Evolutionary conservation across 1,140 invertebrate genomes (phyloP).

Genomic region (Branchinecta lynchi): DNA sequence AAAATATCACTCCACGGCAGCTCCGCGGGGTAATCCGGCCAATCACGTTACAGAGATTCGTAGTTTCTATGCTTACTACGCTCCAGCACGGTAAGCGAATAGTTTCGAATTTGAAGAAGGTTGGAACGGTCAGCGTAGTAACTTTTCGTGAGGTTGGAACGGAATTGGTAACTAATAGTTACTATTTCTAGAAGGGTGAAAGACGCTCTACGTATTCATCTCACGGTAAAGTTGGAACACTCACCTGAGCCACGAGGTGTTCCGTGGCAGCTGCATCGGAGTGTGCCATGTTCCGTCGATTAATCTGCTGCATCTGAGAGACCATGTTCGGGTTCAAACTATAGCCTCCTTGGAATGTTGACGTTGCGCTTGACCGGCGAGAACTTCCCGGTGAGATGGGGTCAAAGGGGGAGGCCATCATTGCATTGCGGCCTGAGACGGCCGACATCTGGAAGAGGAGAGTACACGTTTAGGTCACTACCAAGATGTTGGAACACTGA

Average conservation of each 20-base stretch:
- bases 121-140: too few species aligned
- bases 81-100: too few species aligned
- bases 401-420: conserved; percentile 55
- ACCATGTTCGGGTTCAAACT: conserved; percentile 34
- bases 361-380: conserved; percentile 49
- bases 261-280: conserved; percentile 36
- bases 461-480: not conserved
- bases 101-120: too few species aligned
- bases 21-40: too few species aligned
- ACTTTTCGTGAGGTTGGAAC: too few species aligned
- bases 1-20: too few species aligned
- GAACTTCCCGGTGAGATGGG: conserved; percentile 73
- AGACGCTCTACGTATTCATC: too few species aligned
- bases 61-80: too few species aligned
- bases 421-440: conserved; percentile 28
- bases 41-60: too few species aligned
- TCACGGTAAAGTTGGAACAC: not conserved
- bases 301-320: conserved; percentile 33
- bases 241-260: conserved; percentile 39
- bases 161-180: too few species aligned
- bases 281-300: conserved; percentile 26
- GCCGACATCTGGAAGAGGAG: conserved; percentile 15
- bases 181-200: too few species aligned
- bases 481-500: not conserved
- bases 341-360: conserved; percentile 18